Conservation (phyloP, 2,888 invertebrate species). For the Drosophila melanocephala region DNA sequence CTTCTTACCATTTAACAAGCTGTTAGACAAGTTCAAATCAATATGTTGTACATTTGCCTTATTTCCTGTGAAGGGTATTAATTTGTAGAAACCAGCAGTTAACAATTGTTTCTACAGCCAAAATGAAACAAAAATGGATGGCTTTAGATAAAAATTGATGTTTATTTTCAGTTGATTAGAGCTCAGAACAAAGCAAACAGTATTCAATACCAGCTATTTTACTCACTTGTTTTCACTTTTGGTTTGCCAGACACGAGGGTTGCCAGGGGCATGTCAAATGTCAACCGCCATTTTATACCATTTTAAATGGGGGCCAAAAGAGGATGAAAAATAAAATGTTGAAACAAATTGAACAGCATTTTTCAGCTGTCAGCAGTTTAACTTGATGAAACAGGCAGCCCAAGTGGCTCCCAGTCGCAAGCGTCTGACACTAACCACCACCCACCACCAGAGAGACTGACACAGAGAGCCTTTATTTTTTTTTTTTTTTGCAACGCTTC, state of each 20-base stretch:
- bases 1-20: neutral
- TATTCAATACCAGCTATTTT: constrained; percentile 35
- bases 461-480: constrained; percentile 6
- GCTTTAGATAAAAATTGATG: constrained; percentile 1
- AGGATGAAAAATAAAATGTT: constrained; percentile 24
- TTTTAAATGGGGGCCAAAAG: constrained; percentile 45
- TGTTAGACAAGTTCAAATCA: neutral
- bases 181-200: constrained; percentile 21
- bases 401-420: constrained; percentile 20
- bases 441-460: neutral
- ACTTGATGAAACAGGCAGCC: constrained; percentile 52
- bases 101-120: neutral
- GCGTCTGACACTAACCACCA: neutral
- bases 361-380: constrained; percentile 77
- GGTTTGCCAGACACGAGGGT: constrained; percentile 12
- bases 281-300: constrained; percentile 63
- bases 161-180: constrained; percentile 29
- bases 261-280: constrained; percentile 54
- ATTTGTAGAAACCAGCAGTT: neutral
- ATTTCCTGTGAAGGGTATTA: neutral
- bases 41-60: neutral
- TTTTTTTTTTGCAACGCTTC: constrained; percentile 46
- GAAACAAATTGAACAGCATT: constrained; percentile 65
- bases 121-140: neutral
- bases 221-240: constrained; percentile 36